Evolutionary conservation across 2,888 invertebrate genomes (phyloP), one percentile per base, ranked within the genome.

Genomic region (Drosophila nigritarsus): DNA sequence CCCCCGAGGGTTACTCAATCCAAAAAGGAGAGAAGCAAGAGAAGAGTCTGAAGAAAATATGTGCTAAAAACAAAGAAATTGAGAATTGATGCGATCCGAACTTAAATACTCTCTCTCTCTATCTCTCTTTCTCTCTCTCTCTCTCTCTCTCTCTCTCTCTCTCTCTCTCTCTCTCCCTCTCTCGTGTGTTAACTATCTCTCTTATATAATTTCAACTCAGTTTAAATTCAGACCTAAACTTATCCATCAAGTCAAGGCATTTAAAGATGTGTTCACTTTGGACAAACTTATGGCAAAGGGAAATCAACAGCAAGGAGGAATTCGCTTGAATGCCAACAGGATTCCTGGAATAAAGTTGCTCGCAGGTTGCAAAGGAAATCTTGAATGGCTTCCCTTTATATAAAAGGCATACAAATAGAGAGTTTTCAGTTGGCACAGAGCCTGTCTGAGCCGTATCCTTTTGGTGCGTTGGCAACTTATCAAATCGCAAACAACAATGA

Each of bases 401-500:
- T 51, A 45, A 51, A 54, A 49, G 62, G 51, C 50, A 62, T 55
- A 79, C 65, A 78, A 67, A 64, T 49, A 63, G 45, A 62, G 34
- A 45, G 24, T 45, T 24, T 45, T 24, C 45, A 34, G 34, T 38
- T 55, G 53, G 38, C 60, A 55, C 63, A 62, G 15, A 24, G 68
- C 71, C 63, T 50, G 72, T 49, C 59, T 59, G 64, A 53, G 62
- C 62, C 66, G 69, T 66, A 83, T 83, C 83, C 83, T 65, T 77
- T 62, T 32, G 65, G 56, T 42, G 55, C 67, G 67, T 70, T 69
- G 65, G 66, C 73, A 80, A 79, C 86, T 82, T 75, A 88, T 82
- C 75, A 73, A 78, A 87, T 83, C 79, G 84, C 75, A 73, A 87
- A 75, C 87, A 87, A 75, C 89, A 86, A 83, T 75, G 67, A 71